Evolutionary conservation across 23 tunicate species (phyloP), one percentile per base, ranked within the genome.

Genomic region (Ciona savignyi): DNA sequence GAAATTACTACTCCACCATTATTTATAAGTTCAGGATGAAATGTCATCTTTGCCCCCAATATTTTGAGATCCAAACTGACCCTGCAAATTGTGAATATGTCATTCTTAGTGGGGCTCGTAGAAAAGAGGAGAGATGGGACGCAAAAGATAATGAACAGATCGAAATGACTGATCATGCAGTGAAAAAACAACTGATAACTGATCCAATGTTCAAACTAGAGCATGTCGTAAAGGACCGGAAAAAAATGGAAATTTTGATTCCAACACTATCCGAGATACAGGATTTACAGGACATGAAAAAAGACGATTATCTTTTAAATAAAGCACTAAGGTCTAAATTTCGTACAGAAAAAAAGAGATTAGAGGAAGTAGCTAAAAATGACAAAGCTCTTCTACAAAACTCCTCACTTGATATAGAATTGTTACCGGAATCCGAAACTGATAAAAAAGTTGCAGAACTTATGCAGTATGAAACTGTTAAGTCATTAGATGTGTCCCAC

Each of bases 1-100:
- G n/a, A n/a, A n/a, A n/a, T n/a, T n/a, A n/a, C n/a, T n/a, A n/a
- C n/a, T 76, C 85, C 24, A 93, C 98, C 4, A 80, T 86, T 0
- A 80, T 93, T 29, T 93, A 93, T 78, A 93, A 93, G 51, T 93
- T 93, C 63, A 80, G 84, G 31, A 83, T 93, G 90, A 93, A 82
- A 82, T 93, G 98, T 60, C 98, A 93, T 79, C 68, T 82, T 31
- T 93, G 98, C 65, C 81, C 68, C 22, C 94, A 93, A 78, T 60
- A 86, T 70, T 81, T 86, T 63, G 98, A 93, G 74, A 93, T 93
- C 62, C 94, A 89, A 69, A 93, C 98, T 21, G 98, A 93, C 66
- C 98, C 98, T 20, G 86, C 85, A 0, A 93, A 93, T 51, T 93
- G 93, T 75, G 90, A 93, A 28, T 93, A 93, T 76, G 90, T 83